A percentile compares a stretch with the other conserved stretches of the same genome.
These are phyloP conservation scores for Drosophila conformis DNA, from an alignment of 2,888 invertebrate genomes.

Conservation along the genomic window DNA sequence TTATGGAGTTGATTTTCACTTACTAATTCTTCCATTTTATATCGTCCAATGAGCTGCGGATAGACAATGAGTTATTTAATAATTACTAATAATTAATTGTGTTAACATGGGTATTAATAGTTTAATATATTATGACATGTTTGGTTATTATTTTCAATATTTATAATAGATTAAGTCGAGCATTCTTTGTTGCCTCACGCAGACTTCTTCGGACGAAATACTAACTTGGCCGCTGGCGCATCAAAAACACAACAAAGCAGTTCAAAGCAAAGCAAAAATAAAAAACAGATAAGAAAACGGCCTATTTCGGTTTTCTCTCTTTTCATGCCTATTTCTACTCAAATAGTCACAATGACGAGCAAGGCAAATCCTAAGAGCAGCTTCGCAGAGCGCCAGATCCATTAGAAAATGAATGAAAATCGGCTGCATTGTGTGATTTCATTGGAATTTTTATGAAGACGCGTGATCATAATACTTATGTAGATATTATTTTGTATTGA, in stretches of 20 bases:
- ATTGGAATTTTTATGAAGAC: not conserved
- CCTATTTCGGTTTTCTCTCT: not conserved
- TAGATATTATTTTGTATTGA: not conserved
- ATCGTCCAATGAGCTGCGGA: conserved; percentile 52
- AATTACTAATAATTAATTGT: not conserved
- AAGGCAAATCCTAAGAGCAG: not conserved
- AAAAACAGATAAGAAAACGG: not conserved
- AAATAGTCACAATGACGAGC: not conserved
- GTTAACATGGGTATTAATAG: not conserved
- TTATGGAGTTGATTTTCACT: conserved; percentile 33
- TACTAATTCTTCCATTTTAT: conserved; percentile 57
- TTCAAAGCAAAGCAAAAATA: not conserved
- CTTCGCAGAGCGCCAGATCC: not conserved
- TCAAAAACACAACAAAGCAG: not conserved
- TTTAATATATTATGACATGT: not conserved
- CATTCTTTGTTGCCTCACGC: not conserved
- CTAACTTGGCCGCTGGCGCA: not conserved
- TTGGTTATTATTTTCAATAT: not conserved
- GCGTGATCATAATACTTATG: not conserved
- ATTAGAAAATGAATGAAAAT: not conserved
- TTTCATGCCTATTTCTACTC: not conserved
- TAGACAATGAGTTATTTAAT: conserved; percentile 1
- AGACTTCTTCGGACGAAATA: not conserved
- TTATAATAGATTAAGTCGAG: not conserved
- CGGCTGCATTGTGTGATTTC: no score